Base-by-base conservation (phyloP, 2,113 vertebrate species). In the Serilophus lunatus region DNA sequence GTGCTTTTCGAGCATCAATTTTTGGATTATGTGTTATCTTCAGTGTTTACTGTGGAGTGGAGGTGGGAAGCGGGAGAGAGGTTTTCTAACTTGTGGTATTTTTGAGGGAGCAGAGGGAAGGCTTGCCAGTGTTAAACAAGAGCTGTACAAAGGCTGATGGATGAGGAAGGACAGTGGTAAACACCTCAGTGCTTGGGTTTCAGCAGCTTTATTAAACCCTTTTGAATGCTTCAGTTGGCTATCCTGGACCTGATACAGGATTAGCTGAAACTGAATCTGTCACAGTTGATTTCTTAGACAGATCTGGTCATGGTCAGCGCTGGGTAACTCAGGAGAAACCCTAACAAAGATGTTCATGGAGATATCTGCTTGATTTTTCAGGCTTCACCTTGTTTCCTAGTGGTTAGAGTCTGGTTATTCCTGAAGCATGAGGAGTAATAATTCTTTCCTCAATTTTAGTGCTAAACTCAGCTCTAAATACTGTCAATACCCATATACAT, bases 321-420 rank as follows among this genome's bases (percentile, higher is more conserved):
- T 0, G 0, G 38, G 0, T 57, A 54, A 36, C 54, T 68, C 1
- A 0, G 69, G 61, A 90, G 59, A 49, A 76, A 44, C 16, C 19
- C 18, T 42, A 50, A 31, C 15, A 23, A 4, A n/a, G 33, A 18
- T 26, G 45, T 64, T 72, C 5, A 2, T 18, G 35, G 40, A 40
- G 6, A 15, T 71, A 75, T 53, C 64, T 36, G 8, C 44, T 81
- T 66, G 35, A 25, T 60, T 59, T 66, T 5, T 44, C 40, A 40
- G 57, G 40, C 31, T 88, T 85, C 36, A 45, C 22, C 15, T 36
- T 59, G 24, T 79, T 94, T 49, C 56, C 20, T 29, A 7, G 36
- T 38, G 44, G 15, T 36, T 50, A 60, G 86, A 84, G 42, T 60
- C 19, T 64, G 83, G 81, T 35, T 91, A 23, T 66, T 40, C 51